phyloP scores from a whole-genome alignment of 1,140 invertebrate species.

The Aphelenchoides avenae region DNA sequence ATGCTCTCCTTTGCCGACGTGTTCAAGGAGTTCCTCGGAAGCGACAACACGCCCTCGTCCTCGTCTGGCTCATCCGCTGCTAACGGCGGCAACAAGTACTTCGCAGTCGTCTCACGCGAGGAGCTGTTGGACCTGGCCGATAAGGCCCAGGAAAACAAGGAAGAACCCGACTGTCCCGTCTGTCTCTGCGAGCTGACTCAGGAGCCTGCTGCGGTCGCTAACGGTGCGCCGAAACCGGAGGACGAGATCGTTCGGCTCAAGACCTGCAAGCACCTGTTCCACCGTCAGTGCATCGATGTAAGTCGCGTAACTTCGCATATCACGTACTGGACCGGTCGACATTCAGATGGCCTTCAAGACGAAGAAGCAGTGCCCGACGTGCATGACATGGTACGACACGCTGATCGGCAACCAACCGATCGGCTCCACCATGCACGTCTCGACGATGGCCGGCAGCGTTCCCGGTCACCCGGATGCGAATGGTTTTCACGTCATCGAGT shows the following conservation, averaged over 20 bases:
- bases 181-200: not conserved
- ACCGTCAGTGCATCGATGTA: constrained; percentile 25
- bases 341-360: constrained; percentile 28
- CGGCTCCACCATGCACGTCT: constrained; percentile 22
- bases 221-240: not conserved
- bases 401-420: constrained; percentile 29
- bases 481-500: constrained; percentile 27
- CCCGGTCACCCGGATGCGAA: constrained; percentile 27
- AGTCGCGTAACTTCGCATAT: not conserved
- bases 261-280: constrained; percentile 27
- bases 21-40: not conserved
- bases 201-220: too few relatives aligned
- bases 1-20: not conserved
- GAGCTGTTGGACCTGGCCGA: not conserved
- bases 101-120: too few relatives aligned
- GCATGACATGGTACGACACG: constrained; percentile 30
- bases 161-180: not conserved
- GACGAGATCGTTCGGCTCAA: constrained; percentile 18
- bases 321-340: not conserved
- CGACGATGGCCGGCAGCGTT: constrained; percentile 18
- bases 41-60: not conserved
- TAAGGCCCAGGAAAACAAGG: too few relatives aligned
- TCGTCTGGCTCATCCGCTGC: constrained; percentile 3
- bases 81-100: too few relatives aligned
- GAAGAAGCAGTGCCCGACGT: constrained; percentile 32